Base-by-base conservation (phyloP, 1,140 invertebrate species). In the Zaprionus taronus region DNA sequence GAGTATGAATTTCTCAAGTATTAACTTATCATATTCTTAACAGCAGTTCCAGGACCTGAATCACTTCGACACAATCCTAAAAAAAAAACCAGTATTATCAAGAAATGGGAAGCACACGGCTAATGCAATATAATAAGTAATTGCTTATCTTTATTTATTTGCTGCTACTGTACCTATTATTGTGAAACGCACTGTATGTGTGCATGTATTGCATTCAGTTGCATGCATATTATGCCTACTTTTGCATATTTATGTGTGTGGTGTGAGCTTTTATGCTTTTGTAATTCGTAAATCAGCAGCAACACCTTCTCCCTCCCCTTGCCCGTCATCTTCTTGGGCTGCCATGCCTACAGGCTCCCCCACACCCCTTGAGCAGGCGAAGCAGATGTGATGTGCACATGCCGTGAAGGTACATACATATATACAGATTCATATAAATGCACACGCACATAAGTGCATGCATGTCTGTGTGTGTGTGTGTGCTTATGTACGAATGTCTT, bases 241-340 rank as follows among this genome's bases (percentile, higher is more conserved):
- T 76, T 72, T 68, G 58, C 60, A 61, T 49, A 22, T 20, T 69
- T 57, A 34, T 62, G 36, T 49, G 31, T 38, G 41, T 47, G 41
- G 36, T 55, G 34, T 58, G 49, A 75, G 58, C 56, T 77, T 77
- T 64, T 71, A 60, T 74, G 72, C 26, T 65, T 72, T 79, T 79
- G 80, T 83, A 77, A 81, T 67, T 66, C 64, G 64, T 58, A 61
- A 51, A 51, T 51, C 57, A 34, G 28, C 41, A 55, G 15, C 26
- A 57, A 17, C 64, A 14, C n/a, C 24, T n/a, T 9, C n/a, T 49
- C 55, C 38, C 4, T 17, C 24, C 5, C n/a, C 28, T 41, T 11
- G 15, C 5, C 34, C 6, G 3, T 9, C 38, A 11, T 34, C 38
- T n/a, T 6, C 38, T n/a, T 15, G 5, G 14, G n/a, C 15, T n/a